Evolutionary conservation across 2,888 invertebrate species (phyloP).

Genomic region (Ptilodon capucinus): DNA sequence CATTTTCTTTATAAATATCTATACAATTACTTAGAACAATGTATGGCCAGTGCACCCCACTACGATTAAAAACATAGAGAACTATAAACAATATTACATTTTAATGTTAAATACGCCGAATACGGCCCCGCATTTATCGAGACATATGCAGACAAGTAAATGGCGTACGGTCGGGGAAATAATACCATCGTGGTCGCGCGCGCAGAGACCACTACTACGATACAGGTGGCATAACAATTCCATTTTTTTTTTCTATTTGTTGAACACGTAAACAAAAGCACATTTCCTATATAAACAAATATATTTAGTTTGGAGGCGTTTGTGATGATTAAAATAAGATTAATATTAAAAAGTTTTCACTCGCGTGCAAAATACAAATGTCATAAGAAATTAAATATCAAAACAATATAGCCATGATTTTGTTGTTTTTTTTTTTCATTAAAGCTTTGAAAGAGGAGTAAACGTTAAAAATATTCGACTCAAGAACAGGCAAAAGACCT

Average conservation of each 20-base stretch:
- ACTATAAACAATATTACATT: slow-evolving; percentile 39
- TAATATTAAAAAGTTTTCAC: background rate
- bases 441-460: background rate
- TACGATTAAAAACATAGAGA: slow-evolving; percentile 19
- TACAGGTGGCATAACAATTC: background rate
- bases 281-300: background rate
- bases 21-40: too few species aligned
- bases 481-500: slow-evolving; percentile 9
- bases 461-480: background rate
- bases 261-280: background rate
- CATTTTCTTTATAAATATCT: too few species aligned
- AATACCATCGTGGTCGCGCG: slow-evolving; percentile 13
- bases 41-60: background rate
- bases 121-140: slow-evolving; percentile 45
- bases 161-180: slow-evolving; percentile 45
- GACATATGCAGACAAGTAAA: slow-evolving; percentile 32
- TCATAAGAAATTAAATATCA: background rate
- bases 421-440: background rate
- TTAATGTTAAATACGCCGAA: slow-evolving; percentile 50
- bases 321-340: background rate
- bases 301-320: background rate
- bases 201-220: background rate
- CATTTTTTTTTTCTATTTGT: background rate
- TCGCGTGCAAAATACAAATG: background rate
- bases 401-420: background rate